Conservation (phyloP, 2,797 vertebrate genomes). For the Chaenodraco wilsoni region DNA sequence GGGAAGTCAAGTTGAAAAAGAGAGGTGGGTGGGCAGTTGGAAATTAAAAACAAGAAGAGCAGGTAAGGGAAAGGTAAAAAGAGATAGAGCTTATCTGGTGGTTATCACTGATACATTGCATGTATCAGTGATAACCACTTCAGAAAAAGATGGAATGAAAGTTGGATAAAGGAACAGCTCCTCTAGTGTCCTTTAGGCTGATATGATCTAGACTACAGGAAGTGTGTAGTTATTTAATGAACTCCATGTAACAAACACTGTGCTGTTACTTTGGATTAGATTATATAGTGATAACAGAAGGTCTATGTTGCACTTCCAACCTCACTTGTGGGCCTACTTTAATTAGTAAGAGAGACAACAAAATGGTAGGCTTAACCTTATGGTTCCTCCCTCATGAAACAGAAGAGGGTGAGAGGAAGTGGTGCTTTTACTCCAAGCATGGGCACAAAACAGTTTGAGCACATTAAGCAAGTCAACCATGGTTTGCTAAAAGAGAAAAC, state of each 20-base stretch:
- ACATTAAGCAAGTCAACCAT: constrained; percentile 25
- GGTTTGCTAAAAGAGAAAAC: background rate
- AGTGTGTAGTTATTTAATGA: constrained; percentile 48
- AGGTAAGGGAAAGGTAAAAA: background rate
- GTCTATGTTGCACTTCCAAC: constrained; percentile 15
- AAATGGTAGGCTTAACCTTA: constrained; percentile 17
- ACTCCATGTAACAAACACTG: constrained; percentile 50
- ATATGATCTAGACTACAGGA: constrained; percentile 36
- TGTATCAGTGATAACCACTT: background rate
- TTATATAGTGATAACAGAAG: constrained; percentile 46
- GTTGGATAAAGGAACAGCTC: constrained; percentile 27
- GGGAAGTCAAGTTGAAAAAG: constrained; percentile 47
- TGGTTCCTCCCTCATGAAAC: constrained; percentile 9
- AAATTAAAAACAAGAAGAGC: constrained; percentile 19
- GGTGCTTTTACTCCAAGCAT: constrained; percentile 8
- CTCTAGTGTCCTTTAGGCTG: constrained; percentile 19
- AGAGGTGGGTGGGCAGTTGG: constrained; percentile 20
- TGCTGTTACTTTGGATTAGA: constrained; percentile 38
- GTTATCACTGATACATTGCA: background rate
- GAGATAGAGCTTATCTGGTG: background rate
- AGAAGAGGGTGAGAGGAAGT: constrained; percentile 8
- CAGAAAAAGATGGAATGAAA: background rate
- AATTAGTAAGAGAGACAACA: constrained; percentile 55
- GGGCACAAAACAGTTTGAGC: constrained; percentile 7
- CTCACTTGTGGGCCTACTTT: constrained; percentile 36